phyloP scores from a whole-genome alignment of 2,797 vertebrate genomes.

The Chelon labrosus region DNA sequence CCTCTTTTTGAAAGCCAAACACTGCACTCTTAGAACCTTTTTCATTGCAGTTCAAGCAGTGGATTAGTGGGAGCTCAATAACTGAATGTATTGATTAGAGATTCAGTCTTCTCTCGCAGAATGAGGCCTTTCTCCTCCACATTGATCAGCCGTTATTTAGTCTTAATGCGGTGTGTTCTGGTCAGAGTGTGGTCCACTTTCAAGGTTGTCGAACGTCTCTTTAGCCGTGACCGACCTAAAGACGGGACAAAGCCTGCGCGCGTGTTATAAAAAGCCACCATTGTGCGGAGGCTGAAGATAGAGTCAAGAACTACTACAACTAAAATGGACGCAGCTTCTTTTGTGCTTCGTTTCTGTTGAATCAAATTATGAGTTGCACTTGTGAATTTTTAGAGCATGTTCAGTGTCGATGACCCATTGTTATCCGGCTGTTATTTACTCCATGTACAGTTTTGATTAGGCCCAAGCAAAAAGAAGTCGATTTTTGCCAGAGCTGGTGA shows the following conservation, averaged over 20 bases:
- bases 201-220: conserved; percentile 12
- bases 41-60: conserved; percentile 59
- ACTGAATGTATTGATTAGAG: conserved; percentile 77
- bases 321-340: background rate
- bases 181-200: conserved; percentile 50
- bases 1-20: conserved; percentile 17
- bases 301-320: background rate
- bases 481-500: no score
- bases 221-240: conserved; percentile 13
- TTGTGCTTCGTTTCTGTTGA: no score
- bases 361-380: no score
- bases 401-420: no score
- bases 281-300: no score
- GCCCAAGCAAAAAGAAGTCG: no score
- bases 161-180: conserved; percentile 51
- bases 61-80: conserved; percentile 69
- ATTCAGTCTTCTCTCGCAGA: conserved; percentile 69
- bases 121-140: conserved; percentile 62
- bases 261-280: no score
- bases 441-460: no score
- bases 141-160: conserved; percentile 75
- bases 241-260: background rate
- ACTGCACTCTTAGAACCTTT: conserved; percentile 36
- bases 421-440: no score
- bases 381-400: no score